Base-by-base conservation (phyloP, 2,888 invertebrate genomes). In the Drosophila monieri region DNA sequence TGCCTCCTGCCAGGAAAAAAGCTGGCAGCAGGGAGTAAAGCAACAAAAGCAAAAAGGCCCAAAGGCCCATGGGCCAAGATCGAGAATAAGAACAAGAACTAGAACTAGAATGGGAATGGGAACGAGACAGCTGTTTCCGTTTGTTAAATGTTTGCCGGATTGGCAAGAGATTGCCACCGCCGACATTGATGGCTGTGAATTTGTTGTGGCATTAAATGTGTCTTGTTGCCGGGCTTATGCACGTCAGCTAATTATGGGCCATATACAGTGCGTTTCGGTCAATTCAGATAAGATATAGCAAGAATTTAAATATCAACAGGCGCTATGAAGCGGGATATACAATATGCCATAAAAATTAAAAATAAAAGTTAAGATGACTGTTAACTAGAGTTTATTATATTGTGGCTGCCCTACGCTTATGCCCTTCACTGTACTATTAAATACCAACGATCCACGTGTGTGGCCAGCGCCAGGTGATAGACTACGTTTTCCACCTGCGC, bases 51-150 rank as follows among this genome's bases (percentile, higher is more conserved):
- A 23, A 14, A 14, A 9, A 39, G 18, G 58, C 60, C 39, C 15
- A 41, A 47, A 53, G 55, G 44, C 51, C 64, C 43, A 39, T 47
- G 51, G 67, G 48, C 58, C 56, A 23, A 51, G 46, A 48, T 25
- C 35, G 37, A 39, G 48, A 44, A 27, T 14, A 53, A 47, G 46
- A 60, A 14, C 2, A 39, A 30, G 52, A 48, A 58, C 21, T 25
- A 27, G 49, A 58, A 53, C n/a, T 35, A 46, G 62, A 46, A 44
- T 55, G 51, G 43, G 57, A 51, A 44, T n/a, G 39, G 30, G 56
- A 47, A 58, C 55, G 54, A 74, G 89, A 89, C 89, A 89, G 89
- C 88, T 89, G 89, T 89, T 89, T 89, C 89, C 89, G 89, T 88
- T 89, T 88, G 85, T 75, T 80, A 84, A 86, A 86, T 87, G 87